phyloP scores from a whole-genome alignment of 2,113 vertebrate species.

The Chaetops frenatus region DNA sequence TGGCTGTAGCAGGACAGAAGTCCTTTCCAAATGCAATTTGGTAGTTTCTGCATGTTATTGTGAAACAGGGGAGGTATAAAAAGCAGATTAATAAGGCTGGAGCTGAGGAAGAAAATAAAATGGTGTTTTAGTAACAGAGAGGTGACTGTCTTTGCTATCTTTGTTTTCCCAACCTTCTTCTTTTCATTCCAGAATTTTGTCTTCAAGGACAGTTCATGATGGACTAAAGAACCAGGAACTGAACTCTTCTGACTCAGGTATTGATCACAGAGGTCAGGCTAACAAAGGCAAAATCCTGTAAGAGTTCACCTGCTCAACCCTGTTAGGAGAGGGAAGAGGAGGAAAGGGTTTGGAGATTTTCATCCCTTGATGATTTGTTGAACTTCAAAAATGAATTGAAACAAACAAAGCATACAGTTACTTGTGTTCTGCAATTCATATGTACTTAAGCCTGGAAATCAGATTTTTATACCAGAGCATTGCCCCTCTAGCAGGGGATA shows the following conservation, averaged over 20 bases:
- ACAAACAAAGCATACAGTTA: background rate
- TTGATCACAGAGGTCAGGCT: background rate
- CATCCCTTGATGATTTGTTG: background rate
- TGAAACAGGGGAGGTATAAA: background rate
- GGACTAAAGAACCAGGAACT: slow-evolving; percentile 73
- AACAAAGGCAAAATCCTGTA: background rate
- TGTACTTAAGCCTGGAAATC: background rate
- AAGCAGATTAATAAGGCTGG: background rate
- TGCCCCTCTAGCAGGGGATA: background rate
- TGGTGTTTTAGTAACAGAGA: background rate
- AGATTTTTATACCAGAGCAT: background rate
- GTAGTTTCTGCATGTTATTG: background rate
- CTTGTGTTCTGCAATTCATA: background rate
- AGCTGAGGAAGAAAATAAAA: background rate
- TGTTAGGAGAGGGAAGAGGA: background rate
- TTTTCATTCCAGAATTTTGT: slow-evolving; percentile 64
- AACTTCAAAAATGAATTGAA: background rate
- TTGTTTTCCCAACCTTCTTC: background rate
- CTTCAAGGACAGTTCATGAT: slow-evolving; percentile 69
- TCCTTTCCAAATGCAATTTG: background rate
- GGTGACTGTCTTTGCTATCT: background rate
- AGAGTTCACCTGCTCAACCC: background rate
- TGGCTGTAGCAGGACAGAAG: background rate
- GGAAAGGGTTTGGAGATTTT: background rate
- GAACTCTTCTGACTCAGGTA: slow-evolving; percentile 74